These are phyloP conservation scores for Lutra lutra DNA, from an alignment of 2,797 vertebrate species.

Conservation along the genomic window DNA sequence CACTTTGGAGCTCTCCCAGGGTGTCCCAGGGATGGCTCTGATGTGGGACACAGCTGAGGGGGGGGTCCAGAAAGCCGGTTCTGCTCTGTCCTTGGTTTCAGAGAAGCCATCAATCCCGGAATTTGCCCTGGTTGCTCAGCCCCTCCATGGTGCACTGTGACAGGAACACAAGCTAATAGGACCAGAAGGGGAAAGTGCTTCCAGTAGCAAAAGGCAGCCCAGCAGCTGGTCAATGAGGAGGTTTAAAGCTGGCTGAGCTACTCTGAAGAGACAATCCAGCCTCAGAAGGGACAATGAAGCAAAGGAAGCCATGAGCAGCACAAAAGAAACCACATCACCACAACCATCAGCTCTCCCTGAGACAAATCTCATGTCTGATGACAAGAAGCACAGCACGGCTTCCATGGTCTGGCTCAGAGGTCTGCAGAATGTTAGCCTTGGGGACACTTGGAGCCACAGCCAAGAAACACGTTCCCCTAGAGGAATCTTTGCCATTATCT, in stretches of 20 bases:
- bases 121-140: neutral
- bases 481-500: neutral
- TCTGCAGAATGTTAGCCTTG: neutral
- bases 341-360: neutral
- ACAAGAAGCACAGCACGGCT: neutral
- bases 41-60: accelerated
- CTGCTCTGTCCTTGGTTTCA: neutral
- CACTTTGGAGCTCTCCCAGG: accelerated
- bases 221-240: neutral
- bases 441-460: neutral
- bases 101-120: neutral
- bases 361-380: neutral
- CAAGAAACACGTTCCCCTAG: neutral
- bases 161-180: neutral
- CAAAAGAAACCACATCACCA: neutral
- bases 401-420: neutral
- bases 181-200: neutral
- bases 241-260: neutral
- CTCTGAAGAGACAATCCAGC: neutral
- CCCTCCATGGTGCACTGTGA: neutral
- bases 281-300: neutral
- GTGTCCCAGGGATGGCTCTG: neutral
- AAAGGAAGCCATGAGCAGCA: neutral
- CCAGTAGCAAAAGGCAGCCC: neutral
- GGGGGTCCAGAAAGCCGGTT: neutral